A percentile compares a stretch with the other conserved stretches of the same genome.
Conservation (phyloP, 1,140 invertebrate species). For the Scylla paramamosain region DNA sequence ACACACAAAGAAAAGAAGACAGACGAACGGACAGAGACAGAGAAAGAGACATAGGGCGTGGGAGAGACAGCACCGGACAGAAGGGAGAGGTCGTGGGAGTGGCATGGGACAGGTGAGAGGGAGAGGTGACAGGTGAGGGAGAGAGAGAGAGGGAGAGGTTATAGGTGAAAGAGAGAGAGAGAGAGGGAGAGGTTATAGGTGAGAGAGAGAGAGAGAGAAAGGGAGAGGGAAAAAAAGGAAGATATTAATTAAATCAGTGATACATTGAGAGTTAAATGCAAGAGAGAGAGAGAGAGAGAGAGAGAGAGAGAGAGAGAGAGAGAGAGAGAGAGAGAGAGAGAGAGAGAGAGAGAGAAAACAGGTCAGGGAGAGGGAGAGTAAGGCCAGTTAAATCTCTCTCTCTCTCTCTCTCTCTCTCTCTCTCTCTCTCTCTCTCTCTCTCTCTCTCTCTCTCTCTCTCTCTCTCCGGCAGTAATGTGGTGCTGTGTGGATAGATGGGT, state of each 20-base stretch:
- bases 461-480: too few relatives aligned
- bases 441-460: too few relatives aligned
- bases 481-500: too few relatives aligned
- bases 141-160: too few relatives aligned
- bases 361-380: not conserved
- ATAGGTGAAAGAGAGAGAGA: not conserved
- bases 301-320: constrained; percentile 15
- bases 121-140: not conserved
- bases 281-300: not conserved
- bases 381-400: too few relatives aligned
- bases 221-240: not conserved
- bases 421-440: too few relatives aligned
- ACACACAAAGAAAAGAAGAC: not conserved
- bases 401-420: too few relatives aligned
- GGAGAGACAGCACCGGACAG: too few relatives aligned
- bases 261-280: not conserved
- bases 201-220: not conserved
- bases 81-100: too few relatives aligned
- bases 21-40: not conserved
- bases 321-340: constrained; percentile 3
- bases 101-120: not conserved
- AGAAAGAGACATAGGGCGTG: not conserved
- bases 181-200: not conserved
- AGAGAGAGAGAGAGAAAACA: not conserved
- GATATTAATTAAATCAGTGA: not conserved